Conservation (phyloP, 2,113 vertebrate species). For the Mus pahari region DNA sequence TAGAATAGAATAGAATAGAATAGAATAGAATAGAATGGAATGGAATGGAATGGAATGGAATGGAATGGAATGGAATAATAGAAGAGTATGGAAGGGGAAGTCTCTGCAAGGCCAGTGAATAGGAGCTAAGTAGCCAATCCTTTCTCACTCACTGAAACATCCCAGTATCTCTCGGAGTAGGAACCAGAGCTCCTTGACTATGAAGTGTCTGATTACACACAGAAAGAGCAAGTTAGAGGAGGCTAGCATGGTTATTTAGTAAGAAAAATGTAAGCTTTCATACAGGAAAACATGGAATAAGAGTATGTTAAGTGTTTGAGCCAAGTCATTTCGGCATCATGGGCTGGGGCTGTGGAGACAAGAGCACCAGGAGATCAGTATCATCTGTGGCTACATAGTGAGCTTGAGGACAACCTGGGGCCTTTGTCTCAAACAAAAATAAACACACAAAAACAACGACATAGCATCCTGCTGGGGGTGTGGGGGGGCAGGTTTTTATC, state of each 20-base stretch:
- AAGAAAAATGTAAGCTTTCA: neutral
- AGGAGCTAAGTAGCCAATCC: neutral
- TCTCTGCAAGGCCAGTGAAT: neutral
- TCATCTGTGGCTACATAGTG: neutral
- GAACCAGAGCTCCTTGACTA: neutral
- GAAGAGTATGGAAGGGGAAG: neutral
- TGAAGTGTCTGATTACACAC: neutral
- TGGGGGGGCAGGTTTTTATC: neutral
- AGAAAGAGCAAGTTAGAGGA: slow-evolving; percentile 1
- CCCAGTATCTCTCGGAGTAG: neutral
- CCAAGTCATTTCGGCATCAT: neutral
- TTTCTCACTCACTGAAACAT: neutral
- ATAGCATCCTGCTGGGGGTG: neutral
- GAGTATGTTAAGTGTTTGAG: neutral
- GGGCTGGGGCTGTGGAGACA: neutral
- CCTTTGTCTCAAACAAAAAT: neutral
- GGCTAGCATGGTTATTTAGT: neutral
- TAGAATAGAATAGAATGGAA: neutral
- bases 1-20: neutral
- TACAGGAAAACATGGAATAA: neutral
- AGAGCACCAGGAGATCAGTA: neutral
- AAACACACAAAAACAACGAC: neutral
- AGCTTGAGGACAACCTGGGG: neutral
- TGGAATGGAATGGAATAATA: neutral
- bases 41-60: neutral